Conservation (phyloP, 2,113 vertebrate species). For the Gyps fulvus region DNA sequence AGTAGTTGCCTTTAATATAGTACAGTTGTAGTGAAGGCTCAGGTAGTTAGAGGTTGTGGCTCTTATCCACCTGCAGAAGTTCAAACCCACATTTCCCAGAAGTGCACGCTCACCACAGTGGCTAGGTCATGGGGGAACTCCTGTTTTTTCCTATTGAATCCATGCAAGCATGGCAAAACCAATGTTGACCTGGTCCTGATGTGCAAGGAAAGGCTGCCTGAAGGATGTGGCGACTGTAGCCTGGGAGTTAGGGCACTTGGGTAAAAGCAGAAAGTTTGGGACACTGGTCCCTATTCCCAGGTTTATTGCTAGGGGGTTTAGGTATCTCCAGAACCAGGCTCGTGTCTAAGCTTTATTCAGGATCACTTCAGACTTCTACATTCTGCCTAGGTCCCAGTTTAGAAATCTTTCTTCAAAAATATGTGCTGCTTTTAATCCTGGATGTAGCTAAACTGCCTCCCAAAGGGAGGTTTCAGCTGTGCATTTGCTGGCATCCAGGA, state of each 20-base stretch:
- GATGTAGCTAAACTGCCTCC: not conserved
- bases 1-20: not conserved
- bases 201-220: not conserved
- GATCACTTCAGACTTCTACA: not conserved
- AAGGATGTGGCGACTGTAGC: not conserved
- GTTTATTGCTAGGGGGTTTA: not conserved
- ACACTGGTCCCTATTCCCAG: not conserved
- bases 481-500: not conserved
- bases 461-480: not conserved
- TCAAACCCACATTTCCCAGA: not conserved
- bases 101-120: rapidly evolving
- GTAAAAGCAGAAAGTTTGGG: not conserved
- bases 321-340: not conserved
- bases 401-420: not conserved
- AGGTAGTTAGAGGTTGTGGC: not conserved
- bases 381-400: not conserved
- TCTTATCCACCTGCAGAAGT: not conserved
- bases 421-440: not conserved
- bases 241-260: not conserved
- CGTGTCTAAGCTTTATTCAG: not conserved
- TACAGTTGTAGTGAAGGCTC: not conserved
- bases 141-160: not conserved
- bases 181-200: not conserved
- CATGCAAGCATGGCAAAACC: not conserved
- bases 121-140: not conserved